Base-by-base conservation (phyloP, 2,113 vertebrate genomes). In the Lophochroa leadbeateri region DNA sequence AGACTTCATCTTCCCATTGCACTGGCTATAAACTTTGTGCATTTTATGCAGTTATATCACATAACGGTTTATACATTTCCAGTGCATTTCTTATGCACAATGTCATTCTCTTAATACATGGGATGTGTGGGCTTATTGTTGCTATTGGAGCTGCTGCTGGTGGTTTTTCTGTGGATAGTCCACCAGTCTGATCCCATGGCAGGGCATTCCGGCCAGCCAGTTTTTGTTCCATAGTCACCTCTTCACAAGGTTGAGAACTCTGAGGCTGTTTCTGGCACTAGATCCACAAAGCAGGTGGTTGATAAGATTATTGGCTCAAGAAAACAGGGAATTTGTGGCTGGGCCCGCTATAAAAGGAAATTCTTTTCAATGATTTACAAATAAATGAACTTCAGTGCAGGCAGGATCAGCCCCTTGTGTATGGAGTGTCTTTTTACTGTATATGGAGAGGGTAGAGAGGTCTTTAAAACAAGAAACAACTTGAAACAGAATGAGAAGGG, bases 281-380 rank as follows among this genome's bases (percentile, higher is more conserved):
- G 75, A 65, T 67, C 65, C 90, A 82, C 52, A 29, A 76, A 92
- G n/a, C 94, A 94, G 86, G 96, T 94, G 78, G 61, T 76, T 88
- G 95, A 93, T 86, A 95, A 95, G 77, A 69, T 74, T 93, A 87
- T 18, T 96, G 92, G 92, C 95, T 90, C 72, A 76, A 89, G 86
- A 93, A 97, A 92, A 94, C 8, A 95, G 72, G 58, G 80, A 91
- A 92, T 82, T 35, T 72, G 64, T 94, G 61, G 41, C 74, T 93
- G 88, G 85, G 82, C 86, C 92, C 4, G 17, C 64, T 93, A 77
- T 68, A 72, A 94, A 96, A 95, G 60, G 74, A 87, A 93, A 80
- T 87, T 93, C 9, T 93, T 96, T 84, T 35, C 82, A 69, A 28
- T 27, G 68, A 94, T 94, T 95, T 94, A 86, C 86, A 95, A 96